Conservation (phyloP, 2,113 vertebrate species). For the Stegostoma tigrinum region DNA sequence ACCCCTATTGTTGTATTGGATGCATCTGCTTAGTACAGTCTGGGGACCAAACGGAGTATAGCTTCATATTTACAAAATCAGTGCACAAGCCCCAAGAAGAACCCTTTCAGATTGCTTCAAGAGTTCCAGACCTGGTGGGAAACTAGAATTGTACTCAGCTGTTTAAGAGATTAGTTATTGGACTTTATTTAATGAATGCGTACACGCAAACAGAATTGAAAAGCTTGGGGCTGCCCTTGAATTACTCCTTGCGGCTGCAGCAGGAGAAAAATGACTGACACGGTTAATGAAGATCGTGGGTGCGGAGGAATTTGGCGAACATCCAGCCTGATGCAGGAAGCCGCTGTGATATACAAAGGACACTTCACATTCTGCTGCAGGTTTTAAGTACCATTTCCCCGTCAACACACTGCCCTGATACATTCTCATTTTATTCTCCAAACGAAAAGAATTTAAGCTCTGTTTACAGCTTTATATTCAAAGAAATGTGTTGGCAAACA, state of each 20-base stretch:
- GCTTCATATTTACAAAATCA: neutral
- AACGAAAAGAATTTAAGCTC: conserved; percentile 36
- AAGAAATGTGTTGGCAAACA: conserved; percentile 32
- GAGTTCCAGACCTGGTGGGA: neutral
- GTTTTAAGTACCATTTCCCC: conserved; percentile 32
- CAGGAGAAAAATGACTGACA: conserved; percentile 30
- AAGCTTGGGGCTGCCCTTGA: conserved; percentile 29
- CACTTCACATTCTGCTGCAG: conserved; percentile 34
- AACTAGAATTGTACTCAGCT: conserved; percentile 3
- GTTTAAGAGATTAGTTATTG: conserved; percentile 11
- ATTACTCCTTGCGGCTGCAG: conserved; percentile 18
- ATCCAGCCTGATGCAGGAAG: conserved; percentile 24
- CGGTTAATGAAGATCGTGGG: conserved; percentile 34
- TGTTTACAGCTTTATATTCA: conserved; percentile 36
- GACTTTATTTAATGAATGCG: conserved; percentile 29
- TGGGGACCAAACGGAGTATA: neutral
- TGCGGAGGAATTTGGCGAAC: conserved; percentile 33
- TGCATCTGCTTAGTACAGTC: neutral
- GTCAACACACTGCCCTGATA: conserved; percentile 36
- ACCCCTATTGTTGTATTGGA: neutral
- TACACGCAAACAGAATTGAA: conserved; percentile 10
- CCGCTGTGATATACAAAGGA: conserved; percentile 33
- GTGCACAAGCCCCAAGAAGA: neutral
- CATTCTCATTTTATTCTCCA: conserved; percentile 30
- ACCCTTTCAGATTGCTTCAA: neutral